Conservation (phyloP, 2,113 vertebrate species). For the Dipodomys spectabilis region DNA sequence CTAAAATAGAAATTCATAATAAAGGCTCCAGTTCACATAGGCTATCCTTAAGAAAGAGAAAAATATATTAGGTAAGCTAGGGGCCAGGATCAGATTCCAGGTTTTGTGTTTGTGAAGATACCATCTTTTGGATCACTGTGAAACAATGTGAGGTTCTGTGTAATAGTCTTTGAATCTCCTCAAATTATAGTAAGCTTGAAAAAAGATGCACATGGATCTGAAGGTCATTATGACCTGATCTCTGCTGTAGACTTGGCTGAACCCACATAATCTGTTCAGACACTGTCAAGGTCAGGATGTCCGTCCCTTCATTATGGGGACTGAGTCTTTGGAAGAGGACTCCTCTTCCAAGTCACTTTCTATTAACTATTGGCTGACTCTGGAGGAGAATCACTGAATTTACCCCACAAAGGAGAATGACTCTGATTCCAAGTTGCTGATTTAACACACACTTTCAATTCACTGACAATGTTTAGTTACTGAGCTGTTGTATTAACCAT, state of each 20-base stretch:
- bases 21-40: not conserved
- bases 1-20: not conserved
- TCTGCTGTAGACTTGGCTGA: not conserved
- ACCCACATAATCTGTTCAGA: not conserved
- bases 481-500: not conserved
- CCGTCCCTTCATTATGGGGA: not conserved
- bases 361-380: not conserved
- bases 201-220: not conserved
- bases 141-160: slow-evolving; percentile 25
- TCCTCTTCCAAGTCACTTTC: not conserved
- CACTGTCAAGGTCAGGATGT: not conserved
- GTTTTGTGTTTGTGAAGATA: slow-evolving; percentile 5
- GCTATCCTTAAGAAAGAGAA: not conserved
- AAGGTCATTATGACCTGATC: slow-evolving; percentile 57
- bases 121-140: slow-evolving; percentile 40
- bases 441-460: not conserved
- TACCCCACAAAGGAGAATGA: not conserved
- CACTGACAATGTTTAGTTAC: not conserved
- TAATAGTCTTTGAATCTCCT: slow-evolving; percentile 20
- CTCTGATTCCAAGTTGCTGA: not conserved
- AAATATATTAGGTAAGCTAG: not conserved
- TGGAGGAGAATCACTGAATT: not conserved
- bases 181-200: not conserved
- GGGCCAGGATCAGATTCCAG: not conserved
- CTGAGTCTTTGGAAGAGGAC: not conserved